Percentiles rank a stretch among this genome's conserved stretches.
These are phyloP conservation scores for Catonia carolina DNA, from an alignment of 2,888 invertebrate genomes.

Conservation along the genomic window DNA sequence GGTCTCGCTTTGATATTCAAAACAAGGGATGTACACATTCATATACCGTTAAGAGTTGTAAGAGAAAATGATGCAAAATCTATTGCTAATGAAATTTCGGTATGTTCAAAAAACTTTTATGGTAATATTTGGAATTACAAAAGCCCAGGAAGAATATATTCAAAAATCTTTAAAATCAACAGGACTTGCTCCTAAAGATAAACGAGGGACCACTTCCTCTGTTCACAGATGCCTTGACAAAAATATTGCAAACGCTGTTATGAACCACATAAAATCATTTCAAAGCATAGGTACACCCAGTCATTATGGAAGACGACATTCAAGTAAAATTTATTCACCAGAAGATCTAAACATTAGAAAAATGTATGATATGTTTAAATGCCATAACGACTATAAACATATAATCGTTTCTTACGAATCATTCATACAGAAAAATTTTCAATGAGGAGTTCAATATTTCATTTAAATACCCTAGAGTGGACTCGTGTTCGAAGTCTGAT, in stretches of 20 bases:
- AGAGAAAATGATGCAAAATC: not conserved
- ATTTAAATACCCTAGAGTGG: constrained; percentile 16
- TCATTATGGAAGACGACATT: constrained; percentile 10
- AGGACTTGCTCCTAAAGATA: constrained; percentile 4
- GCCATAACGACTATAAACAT: constrained; percentile 12
- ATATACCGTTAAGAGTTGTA: not conserved
- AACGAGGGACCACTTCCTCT: constrained; percentile 5
- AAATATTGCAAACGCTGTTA: not conserved
- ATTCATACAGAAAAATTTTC: no score
- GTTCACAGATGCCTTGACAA: not conserved
- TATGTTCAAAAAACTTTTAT: constrained; percentile 9
- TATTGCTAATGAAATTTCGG: not conserved
- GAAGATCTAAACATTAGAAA: constrained; percentile 15
- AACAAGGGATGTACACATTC: not conserved
- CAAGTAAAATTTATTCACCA: constrained; percentile 17
- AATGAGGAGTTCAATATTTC: constrained; percentile 17
- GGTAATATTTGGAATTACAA: constrained; percentile 13
- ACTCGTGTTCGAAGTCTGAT: constrained; percentile 20
- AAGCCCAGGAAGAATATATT: constrained; percentile 11
- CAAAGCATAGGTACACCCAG: constrained; percentile 3
- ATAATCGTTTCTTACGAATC: constrained; percentile 15
- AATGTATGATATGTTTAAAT: constrained; percentile 18
- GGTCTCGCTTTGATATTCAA: not conserved
- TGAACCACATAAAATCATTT: constrained; percentile 14
- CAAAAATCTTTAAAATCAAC: constrained; percentile 7